Base-by-base conservation (phyloP, 2,113 vertebrate species). In the Phycodurus eques region DNA sequence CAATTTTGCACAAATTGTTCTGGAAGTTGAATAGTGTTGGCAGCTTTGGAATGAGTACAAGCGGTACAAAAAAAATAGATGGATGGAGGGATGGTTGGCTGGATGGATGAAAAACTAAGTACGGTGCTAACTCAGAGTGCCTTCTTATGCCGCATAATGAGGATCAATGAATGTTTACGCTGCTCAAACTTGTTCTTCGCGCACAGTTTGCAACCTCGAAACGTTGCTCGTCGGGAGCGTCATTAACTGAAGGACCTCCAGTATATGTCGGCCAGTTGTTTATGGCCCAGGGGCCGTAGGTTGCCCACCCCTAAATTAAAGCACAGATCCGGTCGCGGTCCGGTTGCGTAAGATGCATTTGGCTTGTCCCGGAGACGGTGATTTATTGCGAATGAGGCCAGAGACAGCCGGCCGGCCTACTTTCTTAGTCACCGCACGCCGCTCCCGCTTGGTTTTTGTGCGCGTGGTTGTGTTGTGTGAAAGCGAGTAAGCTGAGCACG, bases 341-440 rank as follows among this genome's bases (percentile, higher is more conserved):
- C 67, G 31, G 47, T 85, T 82, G 78, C 74, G 67, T 70, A 84
- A 84, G 73, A 68, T 14, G 13, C 39, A 31, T 64, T 68, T 59
- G 8, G n/a, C 79, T 5, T 27, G 4, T 71, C 27, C 44, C 71
- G 12, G n/a, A 56, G 72, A 83, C 75, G 68, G 60, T 76, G 71
- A 79, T 80, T 78, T 80, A 81, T 85, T 78, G 49, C 64, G 72
- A 83, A 83, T 31, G 63, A 86, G 67, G 74, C 73, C 77, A 72
- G 46, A 27, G 74, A 68, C 71, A 68, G 73, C 75, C 63, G 60
- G 49, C 68, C 70, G 65, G 64, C 54, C 54, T 65, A 72, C 63
- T 72, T 65, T 83, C 60, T 74, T 65, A 78, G 77, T 67, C 56
- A 35, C 73, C 8, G 64, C 65, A n/a, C 67, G 43, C 59, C 59